phyloP scores from a whole-genome alignment of 2,797 vertebrate species.

The Scolopax rusticola region DNA sequence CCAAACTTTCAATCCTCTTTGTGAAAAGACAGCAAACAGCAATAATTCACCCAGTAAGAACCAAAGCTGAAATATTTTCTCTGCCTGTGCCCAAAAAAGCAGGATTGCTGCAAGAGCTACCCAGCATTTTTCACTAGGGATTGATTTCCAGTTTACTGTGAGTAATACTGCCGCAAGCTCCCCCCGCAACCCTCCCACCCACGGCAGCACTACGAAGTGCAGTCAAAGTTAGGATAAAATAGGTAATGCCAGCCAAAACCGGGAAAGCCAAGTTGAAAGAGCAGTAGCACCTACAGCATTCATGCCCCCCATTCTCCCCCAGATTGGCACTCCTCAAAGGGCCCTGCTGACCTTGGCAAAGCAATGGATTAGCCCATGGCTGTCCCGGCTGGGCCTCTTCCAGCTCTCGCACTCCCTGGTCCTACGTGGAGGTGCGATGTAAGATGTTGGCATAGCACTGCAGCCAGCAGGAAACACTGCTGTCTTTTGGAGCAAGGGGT shows the following conservation, averaged over 20 bases:
- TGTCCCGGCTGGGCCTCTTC: accelerated
- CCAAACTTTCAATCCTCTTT: background rate
- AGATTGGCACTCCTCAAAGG: background rate
- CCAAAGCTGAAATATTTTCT: background rate
- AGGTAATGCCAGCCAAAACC: background rate
- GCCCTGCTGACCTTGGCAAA: background rate
- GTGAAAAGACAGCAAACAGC: background rate
- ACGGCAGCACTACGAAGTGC: accelerated
- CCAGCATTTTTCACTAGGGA: background rate
- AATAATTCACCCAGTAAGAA: background rate
- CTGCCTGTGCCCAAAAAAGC: background rate
- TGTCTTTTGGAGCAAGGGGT: background rate
- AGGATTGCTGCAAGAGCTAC: background rate
- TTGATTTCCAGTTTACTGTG: background rate
- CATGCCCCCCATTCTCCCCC: no score
- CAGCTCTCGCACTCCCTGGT: accelerated
- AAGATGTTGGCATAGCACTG: accelerated
- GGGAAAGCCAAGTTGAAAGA: background rate
- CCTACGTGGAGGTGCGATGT: accelerated
- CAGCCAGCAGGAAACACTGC: background rate
- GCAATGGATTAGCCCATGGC: accelerated
- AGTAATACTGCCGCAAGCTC: no score
- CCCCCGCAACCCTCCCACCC: no score
- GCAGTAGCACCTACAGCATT: background rate
- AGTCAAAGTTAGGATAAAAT: accelerated